Conservation (phyloP, 2,797 vertebrate genomes). For the Hippoglossus hippoglossus region DNA sequence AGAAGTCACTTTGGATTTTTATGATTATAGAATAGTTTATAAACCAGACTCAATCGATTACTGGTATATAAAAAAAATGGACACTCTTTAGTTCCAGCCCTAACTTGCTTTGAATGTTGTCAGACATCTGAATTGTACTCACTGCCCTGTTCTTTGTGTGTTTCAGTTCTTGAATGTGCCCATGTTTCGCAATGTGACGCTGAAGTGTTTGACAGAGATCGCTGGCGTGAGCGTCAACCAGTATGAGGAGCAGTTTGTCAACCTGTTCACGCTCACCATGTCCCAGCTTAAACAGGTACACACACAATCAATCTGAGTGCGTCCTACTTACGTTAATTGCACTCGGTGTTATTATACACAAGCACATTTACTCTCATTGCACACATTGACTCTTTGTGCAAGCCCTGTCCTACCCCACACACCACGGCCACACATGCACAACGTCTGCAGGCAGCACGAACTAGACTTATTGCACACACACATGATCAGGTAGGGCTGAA, state of each 20-base stretch:
- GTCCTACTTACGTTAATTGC: too few species aligned
- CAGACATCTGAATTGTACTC: too few species aligned
- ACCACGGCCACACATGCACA: background rate
- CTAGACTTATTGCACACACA: background rate
- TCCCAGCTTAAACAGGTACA: slow-evolving; percentile 97
- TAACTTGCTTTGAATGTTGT: too few species aligned
- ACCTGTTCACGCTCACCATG: slow-evolving; percentile 96
- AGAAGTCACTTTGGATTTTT: too few species aligned
- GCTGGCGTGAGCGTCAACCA: slow-evolving; percentile 97
- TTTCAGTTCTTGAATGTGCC: slow-evolving; percentile 96
- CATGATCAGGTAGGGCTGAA: too few species aligned
- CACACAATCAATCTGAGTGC: slow-evolving; percentile 10
- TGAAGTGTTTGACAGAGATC: slow-evolving; percentile 99
- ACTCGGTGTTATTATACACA: slow-evolving; percentile 10
- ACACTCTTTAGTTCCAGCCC: too few species aligned
- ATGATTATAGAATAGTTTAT: too few species aligned
- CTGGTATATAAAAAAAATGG: too few species aligned
- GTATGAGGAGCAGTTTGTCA: slow-evolving; percentile 98
- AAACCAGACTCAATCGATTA: too few species aligned
- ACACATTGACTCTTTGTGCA: background rate
- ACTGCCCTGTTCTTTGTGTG: background rate
- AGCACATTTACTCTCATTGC: background rate
- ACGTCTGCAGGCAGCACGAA: too few species aligned
- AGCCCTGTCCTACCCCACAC: background rate
- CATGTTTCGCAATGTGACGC: slow-evolving; percentile 98